These are phyloP conservation scores for Glaucopsyche alexis DNA, from an alignment of 2,888 invertebrate species.

Conservation along the genomic window DNA sequence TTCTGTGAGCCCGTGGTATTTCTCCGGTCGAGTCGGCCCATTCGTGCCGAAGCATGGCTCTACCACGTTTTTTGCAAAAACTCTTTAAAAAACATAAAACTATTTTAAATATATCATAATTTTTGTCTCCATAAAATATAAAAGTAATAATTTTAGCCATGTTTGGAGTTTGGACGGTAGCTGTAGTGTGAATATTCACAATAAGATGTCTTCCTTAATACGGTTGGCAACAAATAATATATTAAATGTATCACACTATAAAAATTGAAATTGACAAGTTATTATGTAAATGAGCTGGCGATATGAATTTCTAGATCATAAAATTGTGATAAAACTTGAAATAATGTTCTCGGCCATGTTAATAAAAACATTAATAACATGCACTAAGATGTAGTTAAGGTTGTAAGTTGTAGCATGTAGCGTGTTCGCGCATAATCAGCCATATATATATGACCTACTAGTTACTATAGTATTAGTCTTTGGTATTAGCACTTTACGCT, in stretches of 20 bases:
- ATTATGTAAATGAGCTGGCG: constrained; percentile 38
- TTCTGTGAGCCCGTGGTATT: too few relatives aligned
- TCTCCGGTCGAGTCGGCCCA: too few relatives aligned
- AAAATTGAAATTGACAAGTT: constrained; percentile 38
- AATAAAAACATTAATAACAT: constrained; percentile 21
- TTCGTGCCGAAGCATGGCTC: too few relatives aligned
- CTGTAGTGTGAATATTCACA: background rate
- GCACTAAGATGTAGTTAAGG: constrained; percentile 5
- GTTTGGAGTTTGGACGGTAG: background rate
- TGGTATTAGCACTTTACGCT: too few relatives aligned
- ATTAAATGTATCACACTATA: constrained; percentile 27
- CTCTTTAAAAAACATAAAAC: too few relatives aligned
- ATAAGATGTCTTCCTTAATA: background rate
- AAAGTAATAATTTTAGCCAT: background rate
- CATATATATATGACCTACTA: background rate
- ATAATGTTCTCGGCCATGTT: constrained; percentile 18
- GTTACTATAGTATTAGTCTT: background rate
- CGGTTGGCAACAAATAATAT: constrained; percentile 10
- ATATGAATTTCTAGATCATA: constrained; percentile 39
- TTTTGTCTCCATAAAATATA: background rate
- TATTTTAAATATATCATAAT: background rate
- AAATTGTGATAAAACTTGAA: constrained; percentile 37
- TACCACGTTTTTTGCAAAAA: too few relatives aligned
- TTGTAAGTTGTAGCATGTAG: background rate
- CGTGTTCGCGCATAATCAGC: background rate